phyloP scores from a whole-genome alignment of 1,140 invertebrate species.

The Euura lappo region DNA sequence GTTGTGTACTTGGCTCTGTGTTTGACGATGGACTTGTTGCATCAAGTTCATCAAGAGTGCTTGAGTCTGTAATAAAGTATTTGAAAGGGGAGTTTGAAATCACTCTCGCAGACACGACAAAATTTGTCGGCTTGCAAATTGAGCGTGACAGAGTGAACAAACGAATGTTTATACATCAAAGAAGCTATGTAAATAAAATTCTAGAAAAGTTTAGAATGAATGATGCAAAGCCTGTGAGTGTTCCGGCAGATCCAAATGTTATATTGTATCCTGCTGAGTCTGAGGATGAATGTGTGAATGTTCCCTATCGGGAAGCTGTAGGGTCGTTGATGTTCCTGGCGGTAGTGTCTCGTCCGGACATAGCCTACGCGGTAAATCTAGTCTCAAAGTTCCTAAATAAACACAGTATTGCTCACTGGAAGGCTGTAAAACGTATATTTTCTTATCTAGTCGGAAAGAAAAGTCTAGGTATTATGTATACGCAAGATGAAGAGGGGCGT shows the following conservation, averaged over 20 bases:
- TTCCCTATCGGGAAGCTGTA: constrained; percentile 2
- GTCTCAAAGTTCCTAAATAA: too few species aligned
- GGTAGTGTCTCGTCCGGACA: too few species aligned
- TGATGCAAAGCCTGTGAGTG: constrained; percentile 16
- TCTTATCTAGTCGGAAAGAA: not conserved
- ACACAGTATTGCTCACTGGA: too few species aligned
- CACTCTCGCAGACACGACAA: constrained; percentile 14
- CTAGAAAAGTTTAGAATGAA: constrained; percentile 18
- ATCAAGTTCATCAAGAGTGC: constrained; percentile 10
- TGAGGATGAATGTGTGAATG: constrained; percentile 45
- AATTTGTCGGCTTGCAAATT: constrained; percentile 21
- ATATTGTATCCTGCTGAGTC: constrained; percentile 19
- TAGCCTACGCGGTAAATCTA: too few species aligned
- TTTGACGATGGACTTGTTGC: not conserved
- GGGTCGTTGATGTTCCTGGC: too few species aligned
- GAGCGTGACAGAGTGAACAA: constrained; percentile 14
- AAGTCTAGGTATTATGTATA: constrained; percentile 10
- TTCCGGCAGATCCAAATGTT: constrained; percentile 20
- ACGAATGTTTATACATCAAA: constrained; percentile 21
- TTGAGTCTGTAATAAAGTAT: constrained; percentile 1
- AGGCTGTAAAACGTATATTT: not conserved
- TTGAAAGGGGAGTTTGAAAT: constrained; percentile 17
- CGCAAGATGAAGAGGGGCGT: not conserved
- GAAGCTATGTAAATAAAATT: constrained; percentile 10
- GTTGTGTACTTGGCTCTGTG: too few species aligned